Evolutionary conservation across 2,797 vertebrate genomes (phyloP).

Genomic region (Acanthurus lineatus): DNA sequence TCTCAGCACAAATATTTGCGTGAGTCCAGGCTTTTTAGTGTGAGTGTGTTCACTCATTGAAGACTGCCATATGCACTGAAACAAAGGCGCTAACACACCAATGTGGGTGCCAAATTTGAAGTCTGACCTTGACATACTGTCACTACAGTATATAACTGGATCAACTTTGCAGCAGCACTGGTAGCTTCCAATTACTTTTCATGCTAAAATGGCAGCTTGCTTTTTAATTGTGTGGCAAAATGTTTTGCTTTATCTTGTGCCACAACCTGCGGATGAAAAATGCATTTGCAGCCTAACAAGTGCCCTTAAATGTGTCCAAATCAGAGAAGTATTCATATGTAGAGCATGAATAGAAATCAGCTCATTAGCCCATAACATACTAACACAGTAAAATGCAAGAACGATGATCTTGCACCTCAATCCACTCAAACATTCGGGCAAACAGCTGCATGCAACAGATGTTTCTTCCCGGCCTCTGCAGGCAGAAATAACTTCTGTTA

Average conservation of each 20-base stretch:
- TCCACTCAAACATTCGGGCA: background rate
- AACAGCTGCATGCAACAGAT: constrained; percentile 26
- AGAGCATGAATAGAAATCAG: background rate
- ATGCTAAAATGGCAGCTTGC: background rate
- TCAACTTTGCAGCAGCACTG: background rate
- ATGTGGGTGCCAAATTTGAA: constrained; percentile 18
- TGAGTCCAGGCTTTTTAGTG: background rate
- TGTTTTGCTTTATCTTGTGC: background rate
- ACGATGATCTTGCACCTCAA: background rate
- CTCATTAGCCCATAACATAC: background rate
- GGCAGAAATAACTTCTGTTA: constrained; percentile 16
- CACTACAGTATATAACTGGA: constrained; percentile 15
- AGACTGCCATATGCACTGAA: constrained; percentile 8
- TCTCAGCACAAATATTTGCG: background rate
- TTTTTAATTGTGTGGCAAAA: background rate
- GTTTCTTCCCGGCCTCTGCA: constrained; percentile 10
- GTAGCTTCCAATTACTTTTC: constrained; percentile 5
- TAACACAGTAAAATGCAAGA: constrained; percentile 6
- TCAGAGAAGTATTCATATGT: background rate
- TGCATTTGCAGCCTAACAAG: background rate
- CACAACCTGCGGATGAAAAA: background rate
- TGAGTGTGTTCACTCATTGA: background rate
- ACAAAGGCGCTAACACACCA: constrained; percentile 6
- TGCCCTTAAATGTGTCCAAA: background rate
- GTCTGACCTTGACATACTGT: constrained; percentile 36